Conservation (phyloP, 2,113 vertebrate species). For the Brevimyrus niger region DNA sequence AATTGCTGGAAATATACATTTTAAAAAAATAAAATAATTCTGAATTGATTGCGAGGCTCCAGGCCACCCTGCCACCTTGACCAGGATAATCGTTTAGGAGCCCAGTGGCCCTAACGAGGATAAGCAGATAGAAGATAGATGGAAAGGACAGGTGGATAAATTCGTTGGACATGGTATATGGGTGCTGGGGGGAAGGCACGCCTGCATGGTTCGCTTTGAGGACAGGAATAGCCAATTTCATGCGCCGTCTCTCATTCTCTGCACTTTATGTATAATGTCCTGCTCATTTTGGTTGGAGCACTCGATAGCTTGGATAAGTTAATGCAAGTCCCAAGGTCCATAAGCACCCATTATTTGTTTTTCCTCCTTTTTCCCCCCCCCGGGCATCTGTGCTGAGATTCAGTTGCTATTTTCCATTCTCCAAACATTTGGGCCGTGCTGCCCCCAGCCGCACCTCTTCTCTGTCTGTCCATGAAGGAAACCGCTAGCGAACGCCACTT, state of each 20-base stretch:
- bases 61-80: neutral
- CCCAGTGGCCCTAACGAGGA: neutral
- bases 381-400: neutral
- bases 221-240: neutral
- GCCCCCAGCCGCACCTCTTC: neutral
- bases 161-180: neutral
- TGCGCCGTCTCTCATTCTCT: neutral
- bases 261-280: neutral
- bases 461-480: neutral
- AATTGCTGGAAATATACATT: neutral
- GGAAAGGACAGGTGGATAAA: neutral
- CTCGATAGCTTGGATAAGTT: neutral
- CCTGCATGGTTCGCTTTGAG: neutral
- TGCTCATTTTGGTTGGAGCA: neutral
- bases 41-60: neutral
- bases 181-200: neutral
- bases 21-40: neutral
- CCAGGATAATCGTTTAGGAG: neutral
- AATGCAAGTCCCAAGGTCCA: neutral
- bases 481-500: neutral
- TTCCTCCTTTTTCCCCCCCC: neutral
- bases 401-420: neutral
- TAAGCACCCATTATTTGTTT: neutral
- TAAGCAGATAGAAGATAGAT: neutral
- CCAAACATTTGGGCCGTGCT: neutral